Percentiles rank a stretch among this genome's conserved stretches.
Conservation (phyloP, 2,113 vertebrate genomes). For the Myiozetetes cayanensis region DNA sequence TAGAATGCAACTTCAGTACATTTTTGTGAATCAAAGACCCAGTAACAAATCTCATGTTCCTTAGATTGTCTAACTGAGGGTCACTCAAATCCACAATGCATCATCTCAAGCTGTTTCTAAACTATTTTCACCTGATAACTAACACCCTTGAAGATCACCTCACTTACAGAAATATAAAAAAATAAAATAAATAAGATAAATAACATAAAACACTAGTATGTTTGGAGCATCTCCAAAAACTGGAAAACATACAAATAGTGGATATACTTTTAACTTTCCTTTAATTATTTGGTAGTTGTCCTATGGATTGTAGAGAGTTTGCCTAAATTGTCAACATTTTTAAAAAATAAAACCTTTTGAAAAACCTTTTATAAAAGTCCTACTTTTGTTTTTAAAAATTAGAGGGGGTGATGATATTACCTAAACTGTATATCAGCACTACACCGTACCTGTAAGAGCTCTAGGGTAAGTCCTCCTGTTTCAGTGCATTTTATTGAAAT, state of each 20-base stretch:
- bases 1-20: neutral
- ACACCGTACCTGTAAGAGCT: neutral
- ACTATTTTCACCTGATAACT: neutral
- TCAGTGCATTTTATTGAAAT: neutral
- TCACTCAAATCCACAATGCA: neutral
- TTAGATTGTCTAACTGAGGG: neutral
- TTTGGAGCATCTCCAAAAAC: neutral
- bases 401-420: accelerated
- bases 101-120: neutral
- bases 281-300: neutral
- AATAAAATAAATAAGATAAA: neutral
- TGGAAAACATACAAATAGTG: neutral
- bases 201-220: neutral
- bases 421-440: neutral
- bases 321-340: neutral
- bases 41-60: neutral
- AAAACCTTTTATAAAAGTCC: neutral
- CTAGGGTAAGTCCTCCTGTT: neutral
- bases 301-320: neutral
- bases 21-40: neutral
- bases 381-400: neutral
- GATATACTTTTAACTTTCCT: neutral
- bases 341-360: neutral
- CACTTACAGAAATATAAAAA: neutral
- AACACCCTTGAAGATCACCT: neutral